These are phyloP conservation scores for Oxyura jamaicensis DNA, from an alignment of 2,113 vertebrate genomes.

Conservation along the genomic window DNA sequence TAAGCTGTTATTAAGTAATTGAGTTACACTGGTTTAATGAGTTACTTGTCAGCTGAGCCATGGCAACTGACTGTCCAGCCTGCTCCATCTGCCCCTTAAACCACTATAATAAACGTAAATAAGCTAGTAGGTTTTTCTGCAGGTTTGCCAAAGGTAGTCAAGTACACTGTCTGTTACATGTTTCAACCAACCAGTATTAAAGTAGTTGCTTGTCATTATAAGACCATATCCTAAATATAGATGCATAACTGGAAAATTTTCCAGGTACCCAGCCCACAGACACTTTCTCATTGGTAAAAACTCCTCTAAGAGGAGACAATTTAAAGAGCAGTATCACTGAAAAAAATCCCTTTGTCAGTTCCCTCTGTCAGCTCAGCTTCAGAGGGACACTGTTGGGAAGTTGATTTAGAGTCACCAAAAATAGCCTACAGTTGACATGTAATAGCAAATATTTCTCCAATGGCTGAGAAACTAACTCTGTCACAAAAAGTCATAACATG, in stretches of 20 bases:
- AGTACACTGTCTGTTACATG: not conserved
- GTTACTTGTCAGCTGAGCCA: not conserved
- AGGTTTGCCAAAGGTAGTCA: not conserved
- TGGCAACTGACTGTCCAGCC: not conserved
- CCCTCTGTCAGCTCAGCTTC: not conserved
- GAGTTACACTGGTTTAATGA: not conserved
- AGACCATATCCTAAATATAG: not conserved
- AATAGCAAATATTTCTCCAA: not conserved
- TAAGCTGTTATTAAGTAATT: not conserved
- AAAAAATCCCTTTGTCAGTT: not conserved
- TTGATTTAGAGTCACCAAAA: not conserved
- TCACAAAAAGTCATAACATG: not conserved
- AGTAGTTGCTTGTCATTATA: not conserved
- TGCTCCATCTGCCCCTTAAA: constrained; percentile 15
- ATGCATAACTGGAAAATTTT: not conserved
- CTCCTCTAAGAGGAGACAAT: not conserved
- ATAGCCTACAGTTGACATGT: not conserved
- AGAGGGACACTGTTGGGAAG: not conserved
- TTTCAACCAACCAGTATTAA: not conserved
- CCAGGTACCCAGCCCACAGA: not conserved
- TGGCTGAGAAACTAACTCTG: not conserved
- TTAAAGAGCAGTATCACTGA: not conserved
- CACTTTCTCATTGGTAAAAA: not conserved
- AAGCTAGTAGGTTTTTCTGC: not conserved
- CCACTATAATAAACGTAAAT: not conserved